Percentiles rank a stretch among this genome's conserved stretches.
Evolutionary conservation across 2,888 invertebrate species (phyloP).

Genomic region (Calameuta pallipes): DNA sequence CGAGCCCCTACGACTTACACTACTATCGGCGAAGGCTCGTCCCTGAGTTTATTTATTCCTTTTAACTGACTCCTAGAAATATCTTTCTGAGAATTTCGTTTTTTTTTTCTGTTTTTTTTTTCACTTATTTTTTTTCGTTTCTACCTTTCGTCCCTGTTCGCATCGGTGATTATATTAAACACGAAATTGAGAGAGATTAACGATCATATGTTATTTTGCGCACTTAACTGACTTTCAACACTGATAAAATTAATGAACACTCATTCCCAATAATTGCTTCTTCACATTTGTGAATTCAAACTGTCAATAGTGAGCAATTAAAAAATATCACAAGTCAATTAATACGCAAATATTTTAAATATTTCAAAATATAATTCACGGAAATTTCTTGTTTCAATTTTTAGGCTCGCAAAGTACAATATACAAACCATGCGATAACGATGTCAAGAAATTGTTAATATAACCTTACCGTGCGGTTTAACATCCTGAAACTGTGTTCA

Average conservation of each 20-base stretch:
- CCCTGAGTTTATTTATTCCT: background rate
- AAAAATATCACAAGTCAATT: background rate
- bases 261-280: too few species aligned
- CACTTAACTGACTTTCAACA: background rate
- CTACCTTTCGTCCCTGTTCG: background rate
- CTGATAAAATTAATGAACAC: background rate
- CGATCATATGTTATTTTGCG: background rate
- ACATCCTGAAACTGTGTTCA: background rate
- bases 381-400: background rate
- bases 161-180: background rate
- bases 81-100: background rate
- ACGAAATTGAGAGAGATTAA: background rate
- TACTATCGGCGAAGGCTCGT: background rate
- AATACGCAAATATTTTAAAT: background rate
- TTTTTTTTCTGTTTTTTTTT: background rate
- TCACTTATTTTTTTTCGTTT: background rate
- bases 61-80: background rate
- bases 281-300: background rate
- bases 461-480: background rate
- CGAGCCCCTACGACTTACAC: background rate
- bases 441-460: background rate
- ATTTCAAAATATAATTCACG: background rate
- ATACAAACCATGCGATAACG: background rate
- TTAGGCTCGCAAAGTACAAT: background rate
- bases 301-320: background rate